These are phyloP conservation scores for Cossypha dichroa DNA, from an alignment of 2,797 vertebrate genomes.

Conservation along the genomic window DNA sequence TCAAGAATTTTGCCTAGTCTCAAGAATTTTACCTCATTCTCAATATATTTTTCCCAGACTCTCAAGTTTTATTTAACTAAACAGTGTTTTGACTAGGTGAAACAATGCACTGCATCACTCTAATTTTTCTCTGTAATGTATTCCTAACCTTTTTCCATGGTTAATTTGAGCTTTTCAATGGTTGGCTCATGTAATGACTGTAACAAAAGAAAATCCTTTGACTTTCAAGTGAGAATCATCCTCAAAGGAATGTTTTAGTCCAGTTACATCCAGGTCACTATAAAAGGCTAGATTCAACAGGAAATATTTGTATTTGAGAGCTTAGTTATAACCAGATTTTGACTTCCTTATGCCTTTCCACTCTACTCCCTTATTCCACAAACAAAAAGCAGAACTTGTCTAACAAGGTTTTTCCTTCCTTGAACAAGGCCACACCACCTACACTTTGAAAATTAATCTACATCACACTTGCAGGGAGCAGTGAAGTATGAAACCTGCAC, in stretches of 20 bases:
- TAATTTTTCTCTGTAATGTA: not conserved
- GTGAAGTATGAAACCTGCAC: not conserved
- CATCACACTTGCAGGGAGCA: not conserved
- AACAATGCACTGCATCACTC: not conserved
- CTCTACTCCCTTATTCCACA: not conserved
- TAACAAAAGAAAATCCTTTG: not conserved
- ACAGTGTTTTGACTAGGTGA: not conserved
- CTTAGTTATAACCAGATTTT: not conserved
- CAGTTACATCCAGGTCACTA: not conserved
- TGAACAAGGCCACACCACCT: not conserved
- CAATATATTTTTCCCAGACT: not conserved
- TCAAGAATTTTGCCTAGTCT: not conserved
- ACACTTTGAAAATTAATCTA: not conserved
- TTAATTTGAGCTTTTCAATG: not conserved
- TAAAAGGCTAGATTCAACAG: not conserved
- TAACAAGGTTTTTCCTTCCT: not conserved
- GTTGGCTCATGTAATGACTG: not conserved
- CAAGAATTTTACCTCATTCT: not conserved
- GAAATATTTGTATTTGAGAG: not conserved
- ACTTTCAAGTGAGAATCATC: not conserved
- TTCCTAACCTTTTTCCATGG: not conserved
- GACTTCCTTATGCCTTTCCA: not conserved
- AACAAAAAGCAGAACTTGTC: not conserved
- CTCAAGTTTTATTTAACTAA: slow-evolving; percentile 9
- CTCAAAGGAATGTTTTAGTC: not conserved